Evolutionary conservation across 2,797 vertebrate genomes (phyloP).

Genomic region (Ficedula albicollis): DNA sequence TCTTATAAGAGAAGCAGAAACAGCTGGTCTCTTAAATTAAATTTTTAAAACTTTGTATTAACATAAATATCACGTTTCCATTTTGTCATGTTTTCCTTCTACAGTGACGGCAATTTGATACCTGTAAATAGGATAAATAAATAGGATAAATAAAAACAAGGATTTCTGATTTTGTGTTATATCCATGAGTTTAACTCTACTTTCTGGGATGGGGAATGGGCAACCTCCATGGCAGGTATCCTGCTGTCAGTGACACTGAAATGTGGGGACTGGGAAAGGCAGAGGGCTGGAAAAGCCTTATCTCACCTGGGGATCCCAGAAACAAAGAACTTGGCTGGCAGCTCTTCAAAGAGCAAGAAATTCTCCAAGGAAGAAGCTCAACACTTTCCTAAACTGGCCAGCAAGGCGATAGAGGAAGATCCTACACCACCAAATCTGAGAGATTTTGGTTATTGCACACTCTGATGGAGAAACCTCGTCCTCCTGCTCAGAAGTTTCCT

Average conservation of each 20-base stretch:
- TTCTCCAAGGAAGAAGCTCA: neutral
- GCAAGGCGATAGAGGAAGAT: neutral
- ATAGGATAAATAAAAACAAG: no score
- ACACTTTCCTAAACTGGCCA: neutral
- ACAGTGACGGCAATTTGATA: neutral
- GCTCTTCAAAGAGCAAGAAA: neutral
- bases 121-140: neutral
- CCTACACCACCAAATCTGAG: rapidly evolving
- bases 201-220: neutral
- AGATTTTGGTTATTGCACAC: neutral
- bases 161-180: neutral
- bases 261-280: neutral
- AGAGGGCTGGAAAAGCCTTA: neutral
- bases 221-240: neutral
- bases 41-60: conserved; percentile 62
- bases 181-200: neutral
- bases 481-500: neutral
- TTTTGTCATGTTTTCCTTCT: neutral
- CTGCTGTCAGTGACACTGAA: neutral
- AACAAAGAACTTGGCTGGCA: neutral
- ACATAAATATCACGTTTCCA: conserved; percentile 42
- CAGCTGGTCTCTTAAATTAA: conserved; percentile 74
- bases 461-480: neutral
- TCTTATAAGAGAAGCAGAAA: conserved; percentile 74
- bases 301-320: neutral